Evolutionary conservation across 2,888 invertebrate genomes (phyloP).

Genomic region (Tupiocoris notatus): DNA sequence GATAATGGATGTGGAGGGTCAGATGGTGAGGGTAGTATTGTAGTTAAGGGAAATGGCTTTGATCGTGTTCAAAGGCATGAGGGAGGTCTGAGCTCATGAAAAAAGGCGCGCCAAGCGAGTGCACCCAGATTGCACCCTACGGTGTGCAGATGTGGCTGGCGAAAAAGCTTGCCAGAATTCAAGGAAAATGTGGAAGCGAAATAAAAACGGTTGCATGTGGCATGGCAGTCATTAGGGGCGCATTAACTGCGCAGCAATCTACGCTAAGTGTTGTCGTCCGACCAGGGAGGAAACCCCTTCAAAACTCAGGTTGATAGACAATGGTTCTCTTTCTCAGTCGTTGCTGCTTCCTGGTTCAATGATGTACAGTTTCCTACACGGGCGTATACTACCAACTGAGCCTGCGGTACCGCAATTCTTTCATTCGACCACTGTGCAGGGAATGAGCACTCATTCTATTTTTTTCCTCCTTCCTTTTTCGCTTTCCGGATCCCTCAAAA

Average conservation of each 20-base stretch:
- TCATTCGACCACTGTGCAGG: neutral
- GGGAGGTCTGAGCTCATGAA: neutral
- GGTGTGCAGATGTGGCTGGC: neutral
- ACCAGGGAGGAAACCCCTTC: constrained; percentile 10
- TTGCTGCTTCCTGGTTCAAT: constrained; percentile 4
- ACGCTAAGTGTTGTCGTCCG: constrained; percentile 21
- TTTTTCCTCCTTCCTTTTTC: neutral
- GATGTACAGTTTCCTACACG: constrained; percentile 15
- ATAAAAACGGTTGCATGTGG: constrained; percentile 24
- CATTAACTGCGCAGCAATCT: constrained; percentile 34
- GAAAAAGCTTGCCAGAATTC: neutral
- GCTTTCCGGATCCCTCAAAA: neutral
- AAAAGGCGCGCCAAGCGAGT: too few species aligned
- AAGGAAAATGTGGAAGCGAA: neutral
- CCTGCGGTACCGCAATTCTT: neutral
- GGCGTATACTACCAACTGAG: neutral
- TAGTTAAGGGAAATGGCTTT: too few species aligned
- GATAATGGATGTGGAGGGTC: neutral
- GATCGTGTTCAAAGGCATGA: neutral
- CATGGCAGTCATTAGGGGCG: constrained; percentile 25
- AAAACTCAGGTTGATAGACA: constrained; percentile 28
- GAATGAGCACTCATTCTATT: neutral
- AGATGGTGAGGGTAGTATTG: neutral
- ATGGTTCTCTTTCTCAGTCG: constrained; percentile 5
- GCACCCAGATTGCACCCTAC: too few species aligned